Evolutionary conservation across 2,797 vertebrate genomes (phyloP), one percentile per base, ranked within the genome.

Genomic region (Aplochiton taeniatus): DNA sequence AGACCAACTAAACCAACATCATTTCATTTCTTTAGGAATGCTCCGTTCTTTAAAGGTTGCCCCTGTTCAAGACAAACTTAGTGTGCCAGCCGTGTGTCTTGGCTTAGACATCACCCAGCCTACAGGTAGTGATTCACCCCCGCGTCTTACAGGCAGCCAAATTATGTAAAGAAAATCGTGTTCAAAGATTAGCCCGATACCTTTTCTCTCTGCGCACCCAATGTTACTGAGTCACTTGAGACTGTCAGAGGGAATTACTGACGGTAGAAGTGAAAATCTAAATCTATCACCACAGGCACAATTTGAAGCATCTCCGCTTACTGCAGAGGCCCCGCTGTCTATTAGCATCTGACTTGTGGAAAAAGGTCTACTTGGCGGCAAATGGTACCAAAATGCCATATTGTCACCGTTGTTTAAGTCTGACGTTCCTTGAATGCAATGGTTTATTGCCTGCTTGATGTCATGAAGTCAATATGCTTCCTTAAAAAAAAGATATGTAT

Each of bases 111-210:
- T 78, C 69, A 61, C 74, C 78, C 76, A 73, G 84, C 89, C 89
- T 69, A 79, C 73, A 85, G 78, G 78, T 79, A 84, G 78, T 90
- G 87, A 91, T 87, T 91, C 87, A 87, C 69, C 69, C 73, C 58
- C 72, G 70, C 76, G 75, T 85, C 82, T 83, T 85, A 83, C 82
- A 88, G 81, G 83, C 83, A 88, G 83, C 68, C 86, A 89, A 90
- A 90, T 88, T 84, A 88, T 87, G 83, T 83, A 81, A 90, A 89
- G 85, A 88, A 91, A 88, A 89, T 87, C 86, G 82, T 57, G 71
- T 90, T 91, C 82, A 87, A 83, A 89, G 83, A 92, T 92, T 87
- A 90, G 88, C 81, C 78, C 83, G 83, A 75, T 88, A 80, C 86
- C 83, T 82, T 79, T 83, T 77, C 71, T 70, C 82, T 59, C 61